Evolutionary conservation across 2,888 invertebrate species (phyloP).

Genomic region (Pyralis farinalis): DNA sequence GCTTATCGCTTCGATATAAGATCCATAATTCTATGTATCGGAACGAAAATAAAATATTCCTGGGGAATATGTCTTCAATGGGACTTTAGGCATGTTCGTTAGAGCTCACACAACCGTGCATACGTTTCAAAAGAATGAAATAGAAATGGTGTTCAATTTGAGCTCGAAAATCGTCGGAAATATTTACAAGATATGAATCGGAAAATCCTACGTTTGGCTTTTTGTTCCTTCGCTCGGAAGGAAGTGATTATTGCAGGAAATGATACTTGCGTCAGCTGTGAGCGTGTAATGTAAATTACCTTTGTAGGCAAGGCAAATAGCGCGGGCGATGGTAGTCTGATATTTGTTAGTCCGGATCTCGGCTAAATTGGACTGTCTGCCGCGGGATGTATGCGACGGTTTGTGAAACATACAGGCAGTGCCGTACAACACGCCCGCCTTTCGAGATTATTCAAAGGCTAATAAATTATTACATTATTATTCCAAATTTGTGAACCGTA

Average conservation of each 20-base stretch:
- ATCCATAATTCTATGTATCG: conserved; percentile 28
- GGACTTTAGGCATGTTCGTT: conserved; percentile 56
- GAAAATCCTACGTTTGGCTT: conserved; percentile 28
- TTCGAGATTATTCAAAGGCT: too few relatives aligned
- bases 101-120: conserved; percentile 47
- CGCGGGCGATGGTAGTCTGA: neutral
- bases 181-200: conserved; percentile 39
- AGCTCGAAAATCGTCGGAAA: conserved; percentile 26
- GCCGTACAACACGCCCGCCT: too few relatives aligned
- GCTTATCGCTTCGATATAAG: conserved; percentile 19
- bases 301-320: neutral
- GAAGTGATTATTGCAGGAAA: conserved; percentile 18
- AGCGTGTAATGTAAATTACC: neutral
- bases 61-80: conserved; percentile 31
- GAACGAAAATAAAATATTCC: conserved; percentile 29
- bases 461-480: too few relatives aligned
- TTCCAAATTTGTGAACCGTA: too few relatives aligned
- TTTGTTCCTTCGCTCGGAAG: conserved; percentile 17
- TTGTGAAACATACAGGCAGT: neutral
- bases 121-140: conserved; percentile 45
- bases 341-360: neutral
- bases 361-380: conserved; percentile 5
- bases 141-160: conserved; percentile 32
- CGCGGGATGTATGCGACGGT: neutral
- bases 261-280: neutral